phyloP scores from a whole-genome alignment of 2,113 vertebrate genomes.

The Callionymus lyra region DNA sequence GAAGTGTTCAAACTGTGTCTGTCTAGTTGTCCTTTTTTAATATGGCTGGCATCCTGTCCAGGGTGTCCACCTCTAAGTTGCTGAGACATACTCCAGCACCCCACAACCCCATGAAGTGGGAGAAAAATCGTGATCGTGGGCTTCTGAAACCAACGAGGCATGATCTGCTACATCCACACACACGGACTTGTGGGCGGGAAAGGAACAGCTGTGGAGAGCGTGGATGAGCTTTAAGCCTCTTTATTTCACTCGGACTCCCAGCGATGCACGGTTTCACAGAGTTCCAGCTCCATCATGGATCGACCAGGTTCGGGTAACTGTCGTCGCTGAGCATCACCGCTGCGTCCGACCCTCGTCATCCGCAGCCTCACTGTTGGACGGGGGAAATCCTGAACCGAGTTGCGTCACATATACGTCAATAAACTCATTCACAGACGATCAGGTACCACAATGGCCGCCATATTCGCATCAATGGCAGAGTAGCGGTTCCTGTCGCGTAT shows the following conservation, averaged over 20 bases:
- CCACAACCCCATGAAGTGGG: too few species aligned
- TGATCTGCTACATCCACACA: background rate
- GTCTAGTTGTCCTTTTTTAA: too few species aligned
- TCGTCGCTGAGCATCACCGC: too few species aligned
- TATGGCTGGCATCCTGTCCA: too few species aligned
- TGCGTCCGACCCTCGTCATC: too few species aligned
- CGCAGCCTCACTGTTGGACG: too few species aligned
- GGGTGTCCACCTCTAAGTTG: too few species aligned
- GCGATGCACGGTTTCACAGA: constrained; percentile 38
- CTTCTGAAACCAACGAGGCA: background rate
- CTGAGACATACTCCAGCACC: too few species aligned
- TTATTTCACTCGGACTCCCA: constrained; percentile 44
- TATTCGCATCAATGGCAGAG: constrained; percentile 71
- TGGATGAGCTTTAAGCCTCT: constrained; percentile 60
- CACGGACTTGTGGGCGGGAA: constrained; percentile 15
- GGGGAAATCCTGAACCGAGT: constrained; percentile 72
- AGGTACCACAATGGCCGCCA: constrained; percentile 72
- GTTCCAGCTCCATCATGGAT: constrained; percentile 19
- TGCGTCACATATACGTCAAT: constrained; percentile 76
- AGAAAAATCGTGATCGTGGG: background rate
- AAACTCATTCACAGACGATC: constrained; percentile 64
- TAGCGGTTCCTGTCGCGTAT: constrained; percentile 49
- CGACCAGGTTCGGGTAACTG: constrained; percentile 5
- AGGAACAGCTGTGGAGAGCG: constrained; percentile 22
- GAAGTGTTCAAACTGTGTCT: too few species aligned